Evolutionary conservation across 1,140 invertebrate species (phyloP), one percentile per base, ranked within the genome.

Genomic region (Nixonia krombeini): DNA sequence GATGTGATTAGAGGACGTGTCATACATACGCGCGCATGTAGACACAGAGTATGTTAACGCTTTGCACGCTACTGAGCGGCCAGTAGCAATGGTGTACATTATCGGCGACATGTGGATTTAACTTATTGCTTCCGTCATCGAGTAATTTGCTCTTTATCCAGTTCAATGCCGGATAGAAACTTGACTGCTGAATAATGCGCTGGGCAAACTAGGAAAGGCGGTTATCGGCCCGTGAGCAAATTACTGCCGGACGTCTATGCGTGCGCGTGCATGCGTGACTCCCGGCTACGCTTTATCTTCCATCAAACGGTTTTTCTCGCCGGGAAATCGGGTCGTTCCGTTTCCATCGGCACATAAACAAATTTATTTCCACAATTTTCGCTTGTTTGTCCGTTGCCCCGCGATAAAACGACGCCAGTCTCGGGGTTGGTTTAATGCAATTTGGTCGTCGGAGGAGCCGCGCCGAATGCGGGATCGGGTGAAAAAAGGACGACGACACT

Each of bases 111-210:
- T 46, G 57, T 68, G 38, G 57, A 62, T 68, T 57, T 74, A 72
- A 75, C 72, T 75, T 73, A 75, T 75, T 73, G 65, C 67, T 75
- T 73, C 73, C 73, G 73, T 73, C 71, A 59, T 61, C 50, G 62
- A 67, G 69, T 75, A 70, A 73, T 73, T 73, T 72, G 64, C 68
- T 73, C 70, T 73, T 73, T 72, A 73, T 70, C 46, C 65, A 63
- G 41, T 21, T 16, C 50, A 45, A 55, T 62, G 53, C 42, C 41
- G 62, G 29, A 63, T 46, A 61, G 65, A 66, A 47, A 50, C 55
- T 69, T 29, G 64, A 63, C 31, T 28, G 42, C 23, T 71, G 58
- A 70, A 61, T 75, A 73, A 75, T 70, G 59, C 38, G 62, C 55
- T 57, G 51, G 66, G 72, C 69, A 74, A 74, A 75, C 73, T 72